Conservation (phyloP, 2,113 vertebrate genomes). For the Progne subis region DNA sequence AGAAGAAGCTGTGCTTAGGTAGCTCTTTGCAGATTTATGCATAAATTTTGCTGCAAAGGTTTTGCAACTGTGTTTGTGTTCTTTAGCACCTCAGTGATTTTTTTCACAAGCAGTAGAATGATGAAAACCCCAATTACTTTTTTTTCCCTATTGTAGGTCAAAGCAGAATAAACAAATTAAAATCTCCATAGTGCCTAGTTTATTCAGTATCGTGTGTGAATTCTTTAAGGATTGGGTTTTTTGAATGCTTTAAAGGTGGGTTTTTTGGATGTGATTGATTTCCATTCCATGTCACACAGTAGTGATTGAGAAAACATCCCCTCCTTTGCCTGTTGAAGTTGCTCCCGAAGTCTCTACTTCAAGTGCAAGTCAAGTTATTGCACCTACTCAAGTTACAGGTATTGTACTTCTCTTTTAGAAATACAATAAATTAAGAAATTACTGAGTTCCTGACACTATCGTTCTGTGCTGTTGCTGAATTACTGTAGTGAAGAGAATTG, state of each 20-base stretch:
- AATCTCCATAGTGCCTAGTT: not conserved
- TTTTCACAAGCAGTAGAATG: not conserved
- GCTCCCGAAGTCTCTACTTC: conserved; percentile 85
- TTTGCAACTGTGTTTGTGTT: not conserved
- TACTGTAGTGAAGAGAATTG: not conserved
- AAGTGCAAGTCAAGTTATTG: conserved; percentile 91
- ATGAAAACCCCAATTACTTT: not conserved
- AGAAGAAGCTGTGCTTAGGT: not conserved
- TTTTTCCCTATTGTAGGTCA: not conserved
- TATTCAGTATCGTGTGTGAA: not conserved
- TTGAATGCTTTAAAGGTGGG: not conserved
- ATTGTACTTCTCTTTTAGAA: conserved; percentile 9
- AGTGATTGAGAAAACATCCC: conserved; percentile 90
- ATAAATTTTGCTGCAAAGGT: not conserved
- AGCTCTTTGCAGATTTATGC: not conserved
- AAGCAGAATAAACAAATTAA: not conserved
- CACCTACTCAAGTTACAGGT: conserved; percentile 92
- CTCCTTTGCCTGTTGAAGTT: conserved; percentile 88
- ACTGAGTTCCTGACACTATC: not conserved
- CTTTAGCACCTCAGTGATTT: not conserved
- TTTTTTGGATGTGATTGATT: conserved; percentile 33
- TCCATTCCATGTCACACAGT: conserved; percentile 72
- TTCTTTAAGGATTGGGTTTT: not conserved
- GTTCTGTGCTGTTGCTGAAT: not conserved
- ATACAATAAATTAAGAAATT: not conserved